phyloP scores from a whole-genome alignment of 2,888 invertebrate genomes.

The Bellardia bayeri region DNA sequence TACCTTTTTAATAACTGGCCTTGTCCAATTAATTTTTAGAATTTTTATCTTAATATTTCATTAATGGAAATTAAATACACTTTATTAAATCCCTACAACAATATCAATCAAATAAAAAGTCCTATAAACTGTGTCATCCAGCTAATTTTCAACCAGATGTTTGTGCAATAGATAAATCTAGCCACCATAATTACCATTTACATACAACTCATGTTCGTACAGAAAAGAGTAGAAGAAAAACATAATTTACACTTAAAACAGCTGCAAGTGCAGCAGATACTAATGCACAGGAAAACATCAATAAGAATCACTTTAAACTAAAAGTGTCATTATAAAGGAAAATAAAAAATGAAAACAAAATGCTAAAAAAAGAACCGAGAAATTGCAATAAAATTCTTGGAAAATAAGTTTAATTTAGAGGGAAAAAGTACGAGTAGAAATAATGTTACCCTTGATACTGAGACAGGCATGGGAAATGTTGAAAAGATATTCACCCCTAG shows the following conservation, averaged over 20 bases:
- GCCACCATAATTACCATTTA: not conserved
- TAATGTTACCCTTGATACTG: conserved; percentile 1
- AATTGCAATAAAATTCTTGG: conserved; percentile 31
- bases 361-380: not conserved
- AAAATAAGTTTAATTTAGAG: not conserved
- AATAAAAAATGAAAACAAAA: not conserved
- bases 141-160: not conserved
- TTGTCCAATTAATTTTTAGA: no score
- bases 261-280: not conserved
- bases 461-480: no score
- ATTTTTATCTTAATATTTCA: no score
- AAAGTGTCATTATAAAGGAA: conserved; percentile 35
- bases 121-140: not conserved
- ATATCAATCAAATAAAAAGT: no score
- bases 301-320: conserved; percentile 42
- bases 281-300: conserved; percentile 39
- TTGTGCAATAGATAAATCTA: not conserved
- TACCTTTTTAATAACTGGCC: no score
- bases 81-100: no score
- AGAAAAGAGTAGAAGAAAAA: not conserved
- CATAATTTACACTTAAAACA: conserved; percentile 40
- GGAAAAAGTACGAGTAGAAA: not conserved
- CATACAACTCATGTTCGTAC: not conserved
- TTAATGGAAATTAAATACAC: no score
- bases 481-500: no score